Percentiles rank a stretch among this genome's conserved stretches.
Conservation (phyloP, 2,113 vertebrate genomes). For the Grammomys dolichurus region DNA sequence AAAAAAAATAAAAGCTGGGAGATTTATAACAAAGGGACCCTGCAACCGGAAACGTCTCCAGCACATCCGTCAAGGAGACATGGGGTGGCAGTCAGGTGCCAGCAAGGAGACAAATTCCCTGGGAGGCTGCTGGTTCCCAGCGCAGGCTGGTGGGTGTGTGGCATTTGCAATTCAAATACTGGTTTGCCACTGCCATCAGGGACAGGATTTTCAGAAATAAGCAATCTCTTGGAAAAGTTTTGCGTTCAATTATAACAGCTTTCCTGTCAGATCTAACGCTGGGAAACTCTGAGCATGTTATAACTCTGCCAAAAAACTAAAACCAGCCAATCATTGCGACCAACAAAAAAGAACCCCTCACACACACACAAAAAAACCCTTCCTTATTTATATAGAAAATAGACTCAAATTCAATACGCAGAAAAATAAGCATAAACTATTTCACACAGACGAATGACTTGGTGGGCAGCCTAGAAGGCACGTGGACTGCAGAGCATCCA, state of each 20-base stretch:
- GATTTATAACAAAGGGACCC: constrained; percentile 39
- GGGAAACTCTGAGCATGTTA: constrained; percentile 21
- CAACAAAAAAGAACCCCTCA: not conserved
- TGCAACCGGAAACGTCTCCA: not conserved
- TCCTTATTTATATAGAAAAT: not conserved
- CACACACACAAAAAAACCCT: not conserved
- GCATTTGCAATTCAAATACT: not conserved
- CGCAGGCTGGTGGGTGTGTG: rapidly evolving
- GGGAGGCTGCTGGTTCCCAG: not conserved
- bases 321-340: too few species aligned
- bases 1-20: constrained; percentile 34
- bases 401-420: not conserved
- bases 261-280: not conserved
- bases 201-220: not conserved
- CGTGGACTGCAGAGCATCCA: rapidly evolving
- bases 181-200: rapidly evolving
- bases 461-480: not conserved
- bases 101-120: not conserved
- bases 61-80: constrained; percentile 32
- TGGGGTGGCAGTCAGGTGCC: not conserved
- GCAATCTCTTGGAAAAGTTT: constrained; percentile 14
- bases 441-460: not conserved
- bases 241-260: not conserved
- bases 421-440: not conserved
- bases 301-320: not conserved